Conservation (phyloP, 2,113 vertebrate species). For the Charina bottae region DNA sequence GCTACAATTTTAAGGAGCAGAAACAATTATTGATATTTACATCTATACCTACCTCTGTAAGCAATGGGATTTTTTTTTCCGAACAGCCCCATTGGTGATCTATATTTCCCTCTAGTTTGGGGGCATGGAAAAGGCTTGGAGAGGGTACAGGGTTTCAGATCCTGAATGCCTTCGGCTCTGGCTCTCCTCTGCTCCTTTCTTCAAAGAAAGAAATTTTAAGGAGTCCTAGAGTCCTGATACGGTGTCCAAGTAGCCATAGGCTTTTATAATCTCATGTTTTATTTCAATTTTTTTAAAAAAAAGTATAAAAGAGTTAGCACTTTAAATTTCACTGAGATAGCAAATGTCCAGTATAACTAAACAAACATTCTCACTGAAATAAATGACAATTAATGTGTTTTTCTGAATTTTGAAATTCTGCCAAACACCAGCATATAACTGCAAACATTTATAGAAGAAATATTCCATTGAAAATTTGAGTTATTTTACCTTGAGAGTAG, state of each 20-base stretch:
- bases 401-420: not conserved
- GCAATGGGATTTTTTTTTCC: not conserved
- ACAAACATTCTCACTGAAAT: conserved; percentile 5
- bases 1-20: not conserved
- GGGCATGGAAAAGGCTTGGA: not conserved
- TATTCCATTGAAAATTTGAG: not conserved
- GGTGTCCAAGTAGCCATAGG: not conserved
- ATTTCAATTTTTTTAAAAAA: not conserved
- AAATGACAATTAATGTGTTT: not conserved
- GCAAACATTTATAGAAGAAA: not conserved
- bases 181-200: not conserved
- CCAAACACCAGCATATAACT: not conserved
- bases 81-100: not conserved
- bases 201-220: not conserved
- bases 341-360: not conserved
- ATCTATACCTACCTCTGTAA: not conserved
- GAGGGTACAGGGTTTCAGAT: not conserved
- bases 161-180: not conserved
- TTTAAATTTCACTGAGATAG: not conserved
- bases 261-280: not conserved
- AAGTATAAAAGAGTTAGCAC: not conserved
- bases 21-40: not conserved
- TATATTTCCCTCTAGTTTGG: not conserved
- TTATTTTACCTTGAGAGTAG: not conserved
- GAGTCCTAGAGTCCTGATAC: not conserved